Evolutionary conservation across 2,797 vertebrate genomes (phyloP).

Genomic region (Huso huso): DNA sequence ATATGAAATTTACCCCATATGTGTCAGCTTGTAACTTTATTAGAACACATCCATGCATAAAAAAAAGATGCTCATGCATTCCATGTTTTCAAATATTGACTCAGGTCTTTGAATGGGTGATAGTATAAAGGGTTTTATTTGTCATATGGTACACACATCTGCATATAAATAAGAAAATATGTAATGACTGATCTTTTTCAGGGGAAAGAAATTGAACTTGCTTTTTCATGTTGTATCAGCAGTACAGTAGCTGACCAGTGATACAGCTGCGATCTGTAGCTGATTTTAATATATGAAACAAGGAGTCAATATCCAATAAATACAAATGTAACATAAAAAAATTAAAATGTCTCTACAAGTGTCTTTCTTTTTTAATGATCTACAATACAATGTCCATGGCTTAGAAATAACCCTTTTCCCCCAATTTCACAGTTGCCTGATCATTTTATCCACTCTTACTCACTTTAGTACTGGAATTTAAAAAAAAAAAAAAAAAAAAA

Average conservation of each 20-base stretch:
- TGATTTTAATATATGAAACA: slow-evolving; percentile 20
- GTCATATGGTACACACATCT: slow-evolving; percentile 33
- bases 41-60: no score
- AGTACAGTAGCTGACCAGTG: slow-evolving; percentile 15
- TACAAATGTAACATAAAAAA: slow-evolving; percentile 40
- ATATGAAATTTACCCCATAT: no score
- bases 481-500: no score
- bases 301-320: slow-evolving; percentile 62
- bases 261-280: slow-evolving; percentile 27
- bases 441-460: no score
- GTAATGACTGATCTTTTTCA: slow-evolving; percentile 35
- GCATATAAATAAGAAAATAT: slow-evolving; percentile 55
- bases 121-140: slow-evolving; percentile 45
- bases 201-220: slow-evolving; percentile 29
- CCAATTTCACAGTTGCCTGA: no score
- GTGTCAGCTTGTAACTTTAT: no score
- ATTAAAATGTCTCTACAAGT: slow-evolving; percentile 28
- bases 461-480: no score
- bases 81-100: no score
- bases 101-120: neutral
- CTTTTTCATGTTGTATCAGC: no score
- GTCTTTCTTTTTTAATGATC: slow-evolving; percentile 34
- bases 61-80: no score
- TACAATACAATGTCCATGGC: slow-evolving; percentile 43
- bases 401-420: slow-evolving; percentile 25